phyloP scores from a whole-genome alignment of 2,113 vertebrate species.

The Rattus norvegicus region DNA sequence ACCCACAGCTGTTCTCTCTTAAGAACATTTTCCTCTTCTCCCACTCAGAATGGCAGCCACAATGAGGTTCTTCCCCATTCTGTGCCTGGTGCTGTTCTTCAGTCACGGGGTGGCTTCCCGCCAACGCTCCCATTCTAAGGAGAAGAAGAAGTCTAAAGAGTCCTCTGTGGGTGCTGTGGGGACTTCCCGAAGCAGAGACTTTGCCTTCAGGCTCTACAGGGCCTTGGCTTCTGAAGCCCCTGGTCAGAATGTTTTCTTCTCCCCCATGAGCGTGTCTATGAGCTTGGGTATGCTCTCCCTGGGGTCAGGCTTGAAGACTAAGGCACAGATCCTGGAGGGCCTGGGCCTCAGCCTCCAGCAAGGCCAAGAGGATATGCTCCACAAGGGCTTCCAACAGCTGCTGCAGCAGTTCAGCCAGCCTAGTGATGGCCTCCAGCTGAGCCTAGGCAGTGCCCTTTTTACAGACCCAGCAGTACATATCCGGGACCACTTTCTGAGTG shows the following conservation, averaged over 20 bases:
- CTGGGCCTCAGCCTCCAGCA: slow-evolving; percentile 84
- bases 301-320: slow-evolving; percentile 87
- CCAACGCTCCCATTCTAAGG: not conserved
- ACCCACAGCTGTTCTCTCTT: rapidly evolving
- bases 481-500: slow-evolving; percentile 82
- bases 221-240: slow-evolving; percentile 76
- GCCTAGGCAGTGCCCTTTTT: slow-evolving; percentile 87
- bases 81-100: slow-evolving; percentile 75
- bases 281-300: slow-evolving; percentile 88
- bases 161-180: rapidly evolving
- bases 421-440: slow-evolving; percentile 82
- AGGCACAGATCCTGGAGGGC: slow-evolving; percentile 87
- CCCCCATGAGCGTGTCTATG: slow-evolving; percentile 90
- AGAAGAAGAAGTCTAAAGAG: slow-evolving; percentile 52
- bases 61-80: slow-evolving; percentile 73
- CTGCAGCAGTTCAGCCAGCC: slow-evolving; percentile 83
- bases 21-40: not conserved
- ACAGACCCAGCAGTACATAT: slow-evolving; percentile 77
- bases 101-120: not conserved
- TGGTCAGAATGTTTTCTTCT: slow-evolving; percentile 90
- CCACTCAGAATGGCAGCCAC: slow-evolving; percentile 47
- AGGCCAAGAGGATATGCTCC: slow-evolving; percentile 81
- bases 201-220: slow-evolving; percentile 90
- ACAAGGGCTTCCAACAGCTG: slow-evolving; percentile 86
- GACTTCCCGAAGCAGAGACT: slow-evolving; percentile 82